These are phyloP conservation scores for Palythoa caribaeorum DNA, from an alignment of 92 coral and sea anemone genomes.

Conservation along the genomic window DNA sequence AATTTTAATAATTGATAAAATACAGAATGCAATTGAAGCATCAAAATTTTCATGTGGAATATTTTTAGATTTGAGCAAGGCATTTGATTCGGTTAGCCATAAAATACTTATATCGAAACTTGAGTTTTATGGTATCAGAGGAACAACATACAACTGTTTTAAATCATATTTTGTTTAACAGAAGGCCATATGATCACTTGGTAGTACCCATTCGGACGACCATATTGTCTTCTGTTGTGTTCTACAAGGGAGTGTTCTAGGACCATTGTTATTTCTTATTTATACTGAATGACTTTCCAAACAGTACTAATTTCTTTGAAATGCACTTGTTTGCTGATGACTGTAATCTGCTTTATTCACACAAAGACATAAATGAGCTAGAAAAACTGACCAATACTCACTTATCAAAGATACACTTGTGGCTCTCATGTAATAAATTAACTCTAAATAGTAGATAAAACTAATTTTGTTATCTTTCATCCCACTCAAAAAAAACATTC, in stretches of 20 bases:
- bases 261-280: neutral
- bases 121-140: neutral
- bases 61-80: neutral
- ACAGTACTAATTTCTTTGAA: no score
- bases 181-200: neutral
- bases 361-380: neutral
- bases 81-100: neutral
- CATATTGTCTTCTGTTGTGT: neutral
- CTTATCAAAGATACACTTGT: neutral
- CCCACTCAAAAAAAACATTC: neutral
- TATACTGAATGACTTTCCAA: neutral
- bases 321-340: neutral
- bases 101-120: no score
- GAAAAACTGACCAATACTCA: neutral
- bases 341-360: neutral
- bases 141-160: neutral
- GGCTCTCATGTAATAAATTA: no score
- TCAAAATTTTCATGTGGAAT: neutral
- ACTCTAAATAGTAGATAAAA: no score
- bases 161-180: no score
- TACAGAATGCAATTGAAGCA: no score
- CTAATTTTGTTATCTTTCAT: no score
- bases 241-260: neutral
- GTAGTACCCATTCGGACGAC: neutral
- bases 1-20: no score